Percentiles rank a stretch among this genome's conserved stretches.
Evolutionary conservation across 2,797 vertebrate genomes (phyloP).

Genomic region (Poecilia gillii): DNA sequence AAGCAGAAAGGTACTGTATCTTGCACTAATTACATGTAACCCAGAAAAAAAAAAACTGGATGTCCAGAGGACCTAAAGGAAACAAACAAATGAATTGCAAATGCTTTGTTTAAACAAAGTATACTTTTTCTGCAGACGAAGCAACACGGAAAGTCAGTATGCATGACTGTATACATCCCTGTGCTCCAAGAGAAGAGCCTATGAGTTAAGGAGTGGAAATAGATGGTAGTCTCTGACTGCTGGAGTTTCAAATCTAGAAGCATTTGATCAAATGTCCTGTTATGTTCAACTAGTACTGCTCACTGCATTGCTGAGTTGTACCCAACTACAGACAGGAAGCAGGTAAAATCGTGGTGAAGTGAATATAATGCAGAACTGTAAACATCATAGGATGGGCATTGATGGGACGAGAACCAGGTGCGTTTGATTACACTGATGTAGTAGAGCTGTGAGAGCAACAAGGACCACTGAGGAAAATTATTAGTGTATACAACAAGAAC

Average conservation of each 20-base stretch:
- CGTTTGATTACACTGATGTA: neutral
- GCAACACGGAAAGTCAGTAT: neutral
- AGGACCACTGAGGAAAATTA: neutral
- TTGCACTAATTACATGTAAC: conserved; percentile 21
- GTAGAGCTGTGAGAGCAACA: neutral
- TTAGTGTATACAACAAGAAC: neutral
- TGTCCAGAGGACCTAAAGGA: neutral
- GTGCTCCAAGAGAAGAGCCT: neutral
- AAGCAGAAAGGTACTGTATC: neutral
- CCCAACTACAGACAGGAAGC: neutral
- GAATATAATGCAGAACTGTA: neutral
- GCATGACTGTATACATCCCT: neutral
- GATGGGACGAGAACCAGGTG: neutral
- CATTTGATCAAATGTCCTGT: neutral
- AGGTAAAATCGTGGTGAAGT: neutral
- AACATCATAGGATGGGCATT: neutral
- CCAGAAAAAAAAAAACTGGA: neutral
- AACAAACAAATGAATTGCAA: conserved; percentile 3
- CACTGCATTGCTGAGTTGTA: neutral
- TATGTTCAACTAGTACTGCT: neutral
- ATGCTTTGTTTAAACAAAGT: neutral
- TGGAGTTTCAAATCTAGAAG: neutral
- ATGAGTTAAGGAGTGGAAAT: neutral
- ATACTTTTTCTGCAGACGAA: neutral
- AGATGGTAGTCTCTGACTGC: neutral